Evolutionary conservation across 2,113 vertebrate species (phyloP).

Genomic region (Vulpes ferrilata): DNA sequence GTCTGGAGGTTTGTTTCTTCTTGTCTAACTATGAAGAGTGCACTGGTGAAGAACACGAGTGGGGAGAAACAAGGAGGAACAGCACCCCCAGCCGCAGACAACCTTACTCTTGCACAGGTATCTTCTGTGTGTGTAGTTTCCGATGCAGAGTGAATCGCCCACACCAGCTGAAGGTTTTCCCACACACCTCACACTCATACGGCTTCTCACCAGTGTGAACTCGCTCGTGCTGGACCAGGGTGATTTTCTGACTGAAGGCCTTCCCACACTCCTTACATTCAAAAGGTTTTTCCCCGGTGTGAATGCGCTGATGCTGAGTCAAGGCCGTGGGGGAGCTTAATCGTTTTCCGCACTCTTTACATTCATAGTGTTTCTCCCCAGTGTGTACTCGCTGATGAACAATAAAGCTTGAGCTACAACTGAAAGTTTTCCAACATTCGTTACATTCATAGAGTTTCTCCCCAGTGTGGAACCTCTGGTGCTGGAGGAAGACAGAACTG

Average conservation of each 20-base stretch:
- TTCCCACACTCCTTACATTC: slow-evolving; percentile 48
- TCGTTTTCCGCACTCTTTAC: slow-evolving; percentile 14
- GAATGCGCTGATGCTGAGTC: not conserved
- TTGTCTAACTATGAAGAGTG: not conserved
- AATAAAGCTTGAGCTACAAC: not conserved
- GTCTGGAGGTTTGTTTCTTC: not conserved
- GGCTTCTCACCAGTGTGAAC: slow-evolving; percentile 10
- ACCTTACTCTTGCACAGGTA: not conserved
- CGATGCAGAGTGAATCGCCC: slow-evolving; percentile 21
- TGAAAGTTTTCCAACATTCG: slow-evolving; percentile 6
- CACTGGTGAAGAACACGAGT: not conserved
- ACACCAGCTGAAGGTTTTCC: slow-evolving; percentile 25
- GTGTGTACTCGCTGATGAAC: not conserved
- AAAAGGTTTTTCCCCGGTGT: slow-evolving; percentile 33
- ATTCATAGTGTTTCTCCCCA: not conserved
- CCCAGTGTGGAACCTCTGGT: slow-evolving; percentile 28
- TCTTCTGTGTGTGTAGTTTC: not conserved
- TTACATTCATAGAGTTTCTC: slow-evolving; percentile 10
- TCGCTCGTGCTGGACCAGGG: not conserved
- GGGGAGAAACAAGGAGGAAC: not conserved
- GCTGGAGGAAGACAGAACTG: not conserved
- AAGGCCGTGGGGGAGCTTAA: not conserved
- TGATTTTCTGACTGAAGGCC: slow-evolving; percentile 43
- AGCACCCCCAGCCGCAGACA: not conserved
- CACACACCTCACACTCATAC: not conserved